Percentiles rank a stretch among this genome's conserved stretches.
Conservation (phyloP, 1,140 invertebrate species). For the Hyposmocoma kahamanoa region DNA sequence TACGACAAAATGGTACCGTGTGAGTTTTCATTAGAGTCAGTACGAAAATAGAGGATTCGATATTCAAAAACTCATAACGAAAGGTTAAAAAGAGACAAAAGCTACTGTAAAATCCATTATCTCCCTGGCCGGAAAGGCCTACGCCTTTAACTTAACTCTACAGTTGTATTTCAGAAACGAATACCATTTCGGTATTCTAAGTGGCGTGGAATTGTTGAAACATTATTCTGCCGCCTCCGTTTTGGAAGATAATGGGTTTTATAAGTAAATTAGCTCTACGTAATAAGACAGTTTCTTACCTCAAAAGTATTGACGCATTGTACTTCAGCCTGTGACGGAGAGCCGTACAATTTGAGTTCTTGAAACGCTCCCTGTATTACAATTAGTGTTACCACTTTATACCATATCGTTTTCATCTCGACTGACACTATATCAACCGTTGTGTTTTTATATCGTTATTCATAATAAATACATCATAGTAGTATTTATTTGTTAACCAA, state of each 20-base stretch:
- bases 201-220: too few species aligned
- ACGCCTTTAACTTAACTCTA: too few species aligned
- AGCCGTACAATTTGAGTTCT: slow-evolving; percentile 82
- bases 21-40: too few species aligned
- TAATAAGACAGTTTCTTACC: slow-evolving; percentile 67
- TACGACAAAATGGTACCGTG: too few species aligned
- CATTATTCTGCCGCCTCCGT: too few species aligned
- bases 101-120: too few species aligned
- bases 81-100: too few species aligned
- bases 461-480: not conserved
- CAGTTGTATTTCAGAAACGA: too few species aligned
- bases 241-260: slow-evolving; percentile 11
- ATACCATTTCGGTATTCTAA: too few species aligned
- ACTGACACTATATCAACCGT: slow-evolving; percentile 41
- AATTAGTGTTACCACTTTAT: slow-evolving; percentile 52
- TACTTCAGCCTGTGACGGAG: slow-evolving; percentile 78
- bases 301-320: slow-evolving; percentile 78
- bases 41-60: too few species aligned
- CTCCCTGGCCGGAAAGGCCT: too few species aligned
- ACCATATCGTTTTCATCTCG: slow-evolving; percentile 31
- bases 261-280: slow-evolving; percentile 1
- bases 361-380: slow-evolving; percentile 83
- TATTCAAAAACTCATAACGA: too few species aligned
- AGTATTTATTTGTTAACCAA: not conserved
- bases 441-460: not conserved